Conservation (phyloP, 2,113 vertebrate species). For the rat (Rattus norvegicus) region GRCr8 NC_086019.1:225129501-225130000, state of each 20-base stretch:
- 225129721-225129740: background rate
- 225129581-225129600: background rate
- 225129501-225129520: background rate
- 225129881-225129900: background rate
- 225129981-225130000: slow-evolving; percentile 17
- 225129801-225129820: background rate
- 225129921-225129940: slow-evolving; percentile 1
- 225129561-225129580: background rate
- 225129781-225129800: background rate
- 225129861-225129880: background rate
- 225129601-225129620: background rate
- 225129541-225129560: background rate
- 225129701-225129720: background rate
- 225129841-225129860: slow-evolving; percentile 40
- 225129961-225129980: background rate
- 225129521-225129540: background rate
- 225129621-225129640: background rate
- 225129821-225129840: slow-evolving; percentile 37
- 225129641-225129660: background rate
- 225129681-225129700: slow-evolving; percentile 29
- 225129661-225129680: background rate
- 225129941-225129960: background rate
- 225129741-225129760: background rate
- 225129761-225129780: background rate
- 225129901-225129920: slow-evolving; percentile 43